These are phyloP conservation scores for Odontomyia ornata DNA, from an alignment of 2,888 invertebrate genomes.

Conservation along the genomic window DNA sequence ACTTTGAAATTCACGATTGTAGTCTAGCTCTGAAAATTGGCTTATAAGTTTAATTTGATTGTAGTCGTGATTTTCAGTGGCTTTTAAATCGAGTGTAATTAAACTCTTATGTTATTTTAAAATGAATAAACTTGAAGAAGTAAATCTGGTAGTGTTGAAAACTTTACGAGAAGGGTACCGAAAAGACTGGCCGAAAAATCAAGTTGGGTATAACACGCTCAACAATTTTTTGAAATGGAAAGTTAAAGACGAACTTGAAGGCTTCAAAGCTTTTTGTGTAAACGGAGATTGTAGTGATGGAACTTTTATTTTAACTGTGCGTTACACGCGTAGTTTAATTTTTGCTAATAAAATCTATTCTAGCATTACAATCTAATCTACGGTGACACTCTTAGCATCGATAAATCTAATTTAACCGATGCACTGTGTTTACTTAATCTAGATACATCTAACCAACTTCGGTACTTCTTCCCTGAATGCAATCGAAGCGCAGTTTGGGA, in stretches of 20 bases:
- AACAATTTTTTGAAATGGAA: constrained; percentile 56
- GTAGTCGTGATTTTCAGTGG: too few relatives aligned
- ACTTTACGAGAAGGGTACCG: constrained; percentile 50
- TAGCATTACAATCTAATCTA: not conserved
- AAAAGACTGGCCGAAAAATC: constrained; percentile 49
- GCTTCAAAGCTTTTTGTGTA: constrained; percentile 54
- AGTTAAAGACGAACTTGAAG: constrained; percentile 51
- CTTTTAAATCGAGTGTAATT: too few relatives aligned
- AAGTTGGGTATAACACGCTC: constrained; percentile 49
- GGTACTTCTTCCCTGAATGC: too few relatives aligned
- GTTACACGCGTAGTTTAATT: constrained; percentile 2
- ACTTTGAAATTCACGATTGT: too few relatives aligned
- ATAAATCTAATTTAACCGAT: not conserved
- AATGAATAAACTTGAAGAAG: constrained; percentile 46
- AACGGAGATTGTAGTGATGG: constrained; percentile 60
- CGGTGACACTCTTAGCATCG: not conserved
- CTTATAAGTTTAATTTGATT: too few relatives aligned
- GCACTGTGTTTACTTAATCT: not conserved
- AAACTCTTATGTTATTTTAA: too few relatives aligned
- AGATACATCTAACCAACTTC: not conserved
- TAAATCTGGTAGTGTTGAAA: constrained; percentile 47
- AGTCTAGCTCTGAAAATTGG: too few relatives aligned
- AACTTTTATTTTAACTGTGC: constrained; percentile 58
- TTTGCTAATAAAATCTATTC: not conserved
- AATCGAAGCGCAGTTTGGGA: too few relatives aligned